Conservation (phyloP, 2,113 vertebrate genomes). For the Sminthopsis crassicaudata region DNA sequence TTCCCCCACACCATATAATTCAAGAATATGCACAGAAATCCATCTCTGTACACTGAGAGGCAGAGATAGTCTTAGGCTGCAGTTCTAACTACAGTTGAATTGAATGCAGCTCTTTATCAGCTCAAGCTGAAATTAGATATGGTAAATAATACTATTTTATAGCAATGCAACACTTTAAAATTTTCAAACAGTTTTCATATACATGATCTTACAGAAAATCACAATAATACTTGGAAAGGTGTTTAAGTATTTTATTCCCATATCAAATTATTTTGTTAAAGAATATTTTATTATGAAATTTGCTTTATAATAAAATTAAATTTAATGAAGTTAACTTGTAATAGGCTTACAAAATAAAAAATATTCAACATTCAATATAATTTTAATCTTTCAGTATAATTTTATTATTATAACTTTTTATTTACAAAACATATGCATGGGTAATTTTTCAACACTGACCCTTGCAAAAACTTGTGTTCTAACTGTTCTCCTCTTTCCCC, state of each 20-base stretch:
- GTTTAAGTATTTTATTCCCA: not conserved
- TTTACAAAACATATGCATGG: too few relatives aligned
- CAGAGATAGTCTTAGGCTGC: not conserved
- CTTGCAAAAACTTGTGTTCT: too few relatives aligned
- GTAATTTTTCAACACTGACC: too few relatives aligned
- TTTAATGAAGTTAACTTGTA: not conserved
- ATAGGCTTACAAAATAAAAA: not conserved
- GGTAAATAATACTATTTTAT: not conserved
- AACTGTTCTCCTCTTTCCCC: too few relatives aligned
- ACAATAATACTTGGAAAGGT: not conserved
- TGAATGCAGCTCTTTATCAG: not conserved
- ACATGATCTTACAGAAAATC: not conserved
- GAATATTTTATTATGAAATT: not conserved
- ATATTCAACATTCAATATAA: not conserved
- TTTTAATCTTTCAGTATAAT: too few relatives aligned
- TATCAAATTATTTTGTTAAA: not conserved
- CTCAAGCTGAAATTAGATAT: not conserved
- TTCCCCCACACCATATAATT: not conserved
- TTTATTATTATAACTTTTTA: too few relatives aligned
- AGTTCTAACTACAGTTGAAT: not conserved
- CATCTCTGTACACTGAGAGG: not conserved
- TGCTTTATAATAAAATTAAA: not conserved
- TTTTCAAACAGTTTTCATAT: not conserved
- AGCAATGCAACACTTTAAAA: not conserved
- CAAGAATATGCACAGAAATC: slow-evolving; percentile 16